Conservation (phyloP, 2,888 invertebrate genomes). For the Lasioglossum calceatum region DNA sequence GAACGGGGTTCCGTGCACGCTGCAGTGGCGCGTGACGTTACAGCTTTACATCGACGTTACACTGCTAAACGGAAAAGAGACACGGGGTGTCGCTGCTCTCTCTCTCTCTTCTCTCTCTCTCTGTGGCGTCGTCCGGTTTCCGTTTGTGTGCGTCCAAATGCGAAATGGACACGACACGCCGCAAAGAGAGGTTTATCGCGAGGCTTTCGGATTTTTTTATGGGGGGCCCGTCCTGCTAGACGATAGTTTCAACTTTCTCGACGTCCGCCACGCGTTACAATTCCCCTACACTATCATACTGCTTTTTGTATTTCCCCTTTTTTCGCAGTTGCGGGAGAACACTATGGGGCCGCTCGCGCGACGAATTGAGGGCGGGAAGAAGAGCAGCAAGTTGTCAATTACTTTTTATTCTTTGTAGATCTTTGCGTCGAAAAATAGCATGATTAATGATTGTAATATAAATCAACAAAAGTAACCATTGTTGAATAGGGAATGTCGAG, state of each 20-base stretch:
- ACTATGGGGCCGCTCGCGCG: neutral
- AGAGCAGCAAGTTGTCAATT: neutral
- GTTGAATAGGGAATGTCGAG: no score
- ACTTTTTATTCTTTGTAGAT: neutral
- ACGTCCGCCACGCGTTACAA: constrained; percentile 1
- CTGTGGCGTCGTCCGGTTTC: constrained; percentile 44
- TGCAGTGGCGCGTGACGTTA: constrained; percentile 59
- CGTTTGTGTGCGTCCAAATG: constrained; percentile 63
- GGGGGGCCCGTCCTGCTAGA: constrained; percentile 41
- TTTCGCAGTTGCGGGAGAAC: constrained; percentile 7
- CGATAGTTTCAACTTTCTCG: constrained; percentile 67
- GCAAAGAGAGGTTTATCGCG: constrained; percentile 66
- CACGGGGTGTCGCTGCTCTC: neutral
- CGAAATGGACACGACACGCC: constrained; percentile 68
- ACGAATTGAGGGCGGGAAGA: neutral
- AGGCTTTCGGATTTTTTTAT: constrained; percentile 53
- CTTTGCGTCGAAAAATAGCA: neutral
- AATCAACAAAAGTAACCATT: no score
- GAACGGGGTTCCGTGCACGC: constrained; percentile 45
- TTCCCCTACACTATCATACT: neutral
- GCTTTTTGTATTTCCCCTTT: neutral
- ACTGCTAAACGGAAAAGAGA: constrained; percentile 54
- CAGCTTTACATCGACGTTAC: constrained; percentile 67
- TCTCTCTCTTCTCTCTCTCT: neutral
- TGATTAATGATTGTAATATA: no score